Evolutionary conservation across 2,797 vertebrate species (phyloP), one percentile per base, ranked within the genome.

Genomic region (Tolypeutes matacus): DNA sequence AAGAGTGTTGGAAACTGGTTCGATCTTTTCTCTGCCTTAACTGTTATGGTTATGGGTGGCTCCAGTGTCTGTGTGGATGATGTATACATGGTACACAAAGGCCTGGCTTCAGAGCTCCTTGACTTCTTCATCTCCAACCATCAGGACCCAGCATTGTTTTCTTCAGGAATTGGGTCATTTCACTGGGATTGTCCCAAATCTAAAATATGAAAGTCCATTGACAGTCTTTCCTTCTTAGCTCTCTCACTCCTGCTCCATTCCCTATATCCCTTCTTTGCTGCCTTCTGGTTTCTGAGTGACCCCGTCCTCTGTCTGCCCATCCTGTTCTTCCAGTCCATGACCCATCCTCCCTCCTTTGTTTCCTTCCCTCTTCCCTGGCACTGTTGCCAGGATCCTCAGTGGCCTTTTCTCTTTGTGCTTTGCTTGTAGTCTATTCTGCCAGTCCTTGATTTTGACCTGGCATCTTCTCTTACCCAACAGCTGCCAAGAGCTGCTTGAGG

Each of bases 401-500:
- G 49, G 29, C 69, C 21, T 60, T 64, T 17, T 12, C 31, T 31
- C 65, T 91, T 87, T 73, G 67, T 89, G 25, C 23, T 81, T 83
- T 42, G 29, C 62, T 49, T 73, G 65, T 39, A 29, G 49, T 53
- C 75, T 89, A 1, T 31, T 31, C 89, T 36, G 46, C 86, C 69
- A 67, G 75, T 39, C 67, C 87, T 95, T 0, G 10, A 67, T 93
- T 91, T 87, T 81, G 83, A 95, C 62, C 83, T 87, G 84, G 67
- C 34, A 4, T 60, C 87, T 36, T 90, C 73, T 89, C 60, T 76
- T n/a, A 67, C 20, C 4, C 62, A 70, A 36, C 64, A 42, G 51
- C 82, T 95, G 84, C 93, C 87, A 89, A 91, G 80, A 91, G 72
- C 87, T 81, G 70, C 84, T 94, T 75, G 94, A 92, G 87, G 56